Conservation (phyloP, 2,888 invertebrate genomes). For the Oscheius sp. region DNA sequence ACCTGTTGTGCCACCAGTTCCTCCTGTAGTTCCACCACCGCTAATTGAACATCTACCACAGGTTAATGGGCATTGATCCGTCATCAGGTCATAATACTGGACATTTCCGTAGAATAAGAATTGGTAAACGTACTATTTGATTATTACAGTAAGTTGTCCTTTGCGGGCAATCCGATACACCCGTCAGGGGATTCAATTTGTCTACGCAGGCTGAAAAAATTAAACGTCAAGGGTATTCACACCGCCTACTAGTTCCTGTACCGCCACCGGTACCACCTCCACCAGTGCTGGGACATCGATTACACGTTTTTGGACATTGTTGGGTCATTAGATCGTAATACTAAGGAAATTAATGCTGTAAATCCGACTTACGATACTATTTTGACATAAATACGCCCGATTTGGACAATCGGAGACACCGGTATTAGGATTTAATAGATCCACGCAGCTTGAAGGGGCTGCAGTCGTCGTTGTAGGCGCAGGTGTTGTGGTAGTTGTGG, state of each 20-base stretch:
- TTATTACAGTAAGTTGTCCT: not conserved
- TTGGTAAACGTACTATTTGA: not conserved
- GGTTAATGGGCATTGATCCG: not conserved
- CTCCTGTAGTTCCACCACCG: too few species aligned
- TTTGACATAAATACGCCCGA: not conserved
- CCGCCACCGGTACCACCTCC: not conserved
- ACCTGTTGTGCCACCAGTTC: too few species aligned
- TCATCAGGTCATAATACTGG: not conserved
- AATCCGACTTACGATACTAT: constrained; percentile 5
- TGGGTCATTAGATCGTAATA: constrained; percentile 12
- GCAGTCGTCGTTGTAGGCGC: not conserved
- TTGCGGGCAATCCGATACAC: not conserved
- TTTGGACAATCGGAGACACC: constrained; percentile 12
- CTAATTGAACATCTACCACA: not conserved
- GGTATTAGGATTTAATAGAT: constrained; percentile 4
- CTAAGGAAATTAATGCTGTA: constrained; percentile 2
- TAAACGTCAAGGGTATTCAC: too few species aligned
- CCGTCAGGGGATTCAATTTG: not conserved
- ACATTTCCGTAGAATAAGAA: too few species aligned
- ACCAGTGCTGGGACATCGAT: not conserved
- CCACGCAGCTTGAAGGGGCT: constrained; percentile 11
- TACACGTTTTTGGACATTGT: constrained; percentile 8
- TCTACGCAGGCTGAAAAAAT: not conserved
- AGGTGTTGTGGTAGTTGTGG: not conserved
- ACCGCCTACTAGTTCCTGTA: not conserved